Base-by-base conservation (phyloP, 2,797 vertebrate species). In the Coccyzus lansbergi region DNA sequence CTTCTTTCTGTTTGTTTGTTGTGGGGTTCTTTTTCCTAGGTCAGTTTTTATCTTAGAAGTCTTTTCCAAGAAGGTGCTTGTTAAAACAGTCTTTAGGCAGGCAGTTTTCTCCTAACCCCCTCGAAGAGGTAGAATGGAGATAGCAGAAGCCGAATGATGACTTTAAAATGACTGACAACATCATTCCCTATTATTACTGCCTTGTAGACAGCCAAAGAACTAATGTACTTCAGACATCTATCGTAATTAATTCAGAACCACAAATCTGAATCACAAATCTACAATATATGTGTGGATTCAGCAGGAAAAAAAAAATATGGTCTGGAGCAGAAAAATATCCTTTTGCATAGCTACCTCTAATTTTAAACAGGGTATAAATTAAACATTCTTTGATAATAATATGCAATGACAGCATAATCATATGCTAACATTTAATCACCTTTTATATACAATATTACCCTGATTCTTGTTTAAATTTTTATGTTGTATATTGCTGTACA, bases 381-480 rank as follows among this genome's bases (percentile, higher is more conserved):
- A 98, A 98, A 98, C 97, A 98, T 98, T 97, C 97, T 97, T 97
- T 97, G 97, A 98, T 98, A 97, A 98, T 98, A 97, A 97, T 98
- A 98, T 97, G 95, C 97, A 97, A 97, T 97, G 97, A 97, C 97
- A 98, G 97, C 96, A 97, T 98, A 98, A 97, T 98, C 97, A 97
- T 98, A 98, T 96, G 95, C 97, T 97, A 98, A 98, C 97, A 98
- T 98, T 98, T 98, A 98, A 98, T 98, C 97, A 98, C 97, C 96
- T 98, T 97, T 97, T 97, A 97, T 97, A 98, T 97, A 97, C 94
- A 97, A 97, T 97, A 98, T 98, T 98, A 97, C 95, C 34, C 97
- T 90, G 97, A 97, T 97, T 97, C 97, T 96, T 96, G 97, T 98
- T 98, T 98, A 98, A 98, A 98, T 94, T 98, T 98, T 98, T 97